Evolutionary conservation across 2,888 invertebrate species (phyloP), one percentile per base, ranked within the genome.

Genomic region (Rotaria macrura): DNA sequence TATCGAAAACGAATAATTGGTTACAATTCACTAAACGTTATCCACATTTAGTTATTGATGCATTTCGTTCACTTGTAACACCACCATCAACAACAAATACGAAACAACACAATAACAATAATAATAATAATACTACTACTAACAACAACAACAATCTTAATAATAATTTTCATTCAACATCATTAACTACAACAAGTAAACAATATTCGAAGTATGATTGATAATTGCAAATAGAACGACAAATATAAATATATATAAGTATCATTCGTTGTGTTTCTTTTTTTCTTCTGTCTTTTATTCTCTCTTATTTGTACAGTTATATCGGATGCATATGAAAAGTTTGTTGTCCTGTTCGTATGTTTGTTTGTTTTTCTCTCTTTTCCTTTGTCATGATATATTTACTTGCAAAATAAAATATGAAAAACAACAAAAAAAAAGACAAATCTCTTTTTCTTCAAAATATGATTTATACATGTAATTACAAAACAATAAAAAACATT

Each of bases 1-100:
- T 79, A 43, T 79, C 79, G n/a, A 79, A 79, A 43, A 79, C 79
- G 25, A 43, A 79, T 43, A 43, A 43, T 43, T 79, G 79, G 79
- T 1, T 79, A 43, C 40, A 79, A 43, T 79, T 79, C 34, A 12
- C 43, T 12, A 79, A 79, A 43, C 40, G 43, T 40, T 23, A 79
- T n/a, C 79, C 79, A 43, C 23, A 43, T 79, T 79, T 79, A 43
- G 23, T 79, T 25, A 79, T 79, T 79, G 79, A 79, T 79, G 79
- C 79, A 79, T 79, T 79, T 79, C 79, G 79, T 43, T 79, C 79
- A 43, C 79, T 79, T 43, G 79, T 79, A 12, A 79, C 43, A 79
- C 79, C 79, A n/a, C 79, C 79, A 25, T 79, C 79, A 79, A 79
- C 79, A 79, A 43, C 40, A 79, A 79, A 38, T 43, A 79, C 74